Conservation (phyloP, 2,797 vertebrate genomes). For the Cetoscarus ocellatus region DNA sequence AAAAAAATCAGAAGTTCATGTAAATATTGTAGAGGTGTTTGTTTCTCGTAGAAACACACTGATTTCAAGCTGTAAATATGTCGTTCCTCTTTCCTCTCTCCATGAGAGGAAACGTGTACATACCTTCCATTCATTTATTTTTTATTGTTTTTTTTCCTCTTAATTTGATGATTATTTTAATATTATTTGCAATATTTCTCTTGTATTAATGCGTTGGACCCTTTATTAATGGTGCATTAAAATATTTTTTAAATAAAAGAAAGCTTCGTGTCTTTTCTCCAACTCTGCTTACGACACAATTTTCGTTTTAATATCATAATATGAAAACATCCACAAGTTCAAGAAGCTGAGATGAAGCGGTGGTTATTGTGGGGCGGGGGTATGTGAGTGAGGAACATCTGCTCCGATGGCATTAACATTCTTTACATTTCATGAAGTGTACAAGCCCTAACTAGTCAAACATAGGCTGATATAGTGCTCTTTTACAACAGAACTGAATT, state of each 20-base stretch:
- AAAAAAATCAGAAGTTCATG: conserved; percentile 73
- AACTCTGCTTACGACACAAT: not conserved
- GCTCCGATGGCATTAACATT: too few species aligned
- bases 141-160: conserved; percentile 80
- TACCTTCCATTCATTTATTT: conserved; percentile 87
- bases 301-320: not conserved
- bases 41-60: conserved; percentile 91
- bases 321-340: too few species aligned
- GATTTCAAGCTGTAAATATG: conserved; percentile 88
- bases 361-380: too few species aligned
- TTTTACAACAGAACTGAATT: too few species aligned
- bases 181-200: conserved; percentile 92
- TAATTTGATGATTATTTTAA: conserved; percentile 89
- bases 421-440: too few species aligned
- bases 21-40: conserved; percentile 91
- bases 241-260: conserved; percentile 90
- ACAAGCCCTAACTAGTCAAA: too few species aligned
- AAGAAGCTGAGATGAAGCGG: too few species aligned
- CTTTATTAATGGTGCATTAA: conserved; percentile 94
- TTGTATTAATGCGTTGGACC: conserved; percentile 91
- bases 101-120: conserved; percentile 86
- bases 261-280: conserved; percentile 19
- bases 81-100: conserved; percentile 83
- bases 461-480: too few species aligned
- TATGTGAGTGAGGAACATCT: too few species aligned